A percentile compares a stretch with the other conserved stretches of the same genome.
Evolutionary conservation across 2,113 vertebrate species (phyloP).

Genomic region (Opisthocomus hoazin): DNA sequence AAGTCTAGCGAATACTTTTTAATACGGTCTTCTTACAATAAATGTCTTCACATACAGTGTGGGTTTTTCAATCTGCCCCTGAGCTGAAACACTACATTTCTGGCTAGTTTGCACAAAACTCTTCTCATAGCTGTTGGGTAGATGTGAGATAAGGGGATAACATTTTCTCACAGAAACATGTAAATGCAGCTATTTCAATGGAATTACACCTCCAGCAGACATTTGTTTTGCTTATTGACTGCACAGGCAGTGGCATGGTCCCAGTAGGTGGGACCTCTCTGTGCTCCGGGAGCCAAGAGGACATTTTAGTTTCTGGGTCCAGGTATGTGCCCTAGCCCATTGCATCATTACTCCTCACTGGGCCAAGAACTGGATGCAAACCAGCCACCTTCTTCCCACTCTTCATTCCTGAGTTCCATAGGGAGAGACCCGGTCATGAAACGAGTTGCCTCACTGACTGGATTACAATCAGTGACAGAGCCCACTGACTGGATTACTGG

Average conservation of each 20-base stretch:
- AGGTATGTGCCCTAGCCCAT: neutral
- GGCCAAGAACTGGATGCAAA: neutral
- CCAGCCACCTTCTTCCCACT: neutral
- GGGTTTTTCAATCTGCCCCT: neutral
- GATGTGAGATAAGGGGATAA: neutral
- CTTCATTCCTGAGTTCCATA: neutral
- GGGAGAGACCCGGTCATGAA: neutral
- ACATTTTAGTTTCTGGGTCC: neutral
- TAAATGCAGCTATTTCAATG: neutral
- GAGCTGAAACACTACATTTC: neutral
- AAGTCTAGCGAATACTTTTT: neutral
- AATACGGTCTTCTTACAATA: neutral
- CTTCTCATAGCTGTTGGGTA: neutral
- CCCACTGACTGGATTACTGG: neutral
- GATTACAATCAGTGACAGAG: too few species aligned
- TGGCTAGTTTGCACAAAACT: neutral
- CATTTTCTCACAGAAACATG: neutral
- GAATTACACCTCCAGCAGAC: neutral
- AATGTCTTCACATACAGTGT: neutral
- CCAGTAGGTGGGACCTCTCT: neutral
- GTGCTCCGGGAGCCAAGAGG: neutral
- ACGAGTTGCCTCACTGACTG: neutral
- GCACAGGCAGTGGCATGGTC: neutral
- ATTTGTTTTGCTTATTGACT: neutral
- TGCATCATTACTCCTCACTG: rapidly evolving